A percentile compares a stretch with the other conserved stretches of the same genome.
Evolutionary conservation across 2,888 invertebrate species (phyloP).

Genomic region (Hermaeophaga mercurialis): DNA sequence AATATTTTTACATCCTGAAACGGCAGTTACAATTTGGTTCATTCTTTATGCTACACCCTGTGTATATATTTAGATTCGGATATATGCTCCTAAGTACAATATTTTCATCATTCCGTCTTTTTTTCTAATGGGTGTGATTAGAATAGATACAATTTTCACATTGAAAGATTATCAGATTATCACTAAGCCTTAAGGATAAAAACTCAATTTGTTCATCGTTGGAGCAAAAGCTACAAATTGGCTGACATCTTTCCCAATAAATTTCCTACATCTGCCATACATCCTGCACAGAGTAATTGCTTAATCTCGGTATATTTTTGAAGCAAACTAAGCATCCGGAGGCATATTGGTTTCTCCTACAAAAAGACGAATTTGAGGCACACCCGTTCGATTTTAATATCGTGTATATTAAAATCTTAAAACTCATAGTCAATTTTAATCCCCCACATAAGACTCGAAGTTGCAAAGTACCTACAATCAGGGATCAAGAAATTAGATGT

Average conservation of each 20-base stretch:
- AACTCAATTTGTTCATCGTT: constrained; percentile 17
- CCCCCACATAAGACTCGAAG: constrained; percentile 30
- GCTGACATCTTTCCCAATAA: constrained; percentile 21
- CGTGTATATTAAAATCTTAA: constrained; percentile 52
- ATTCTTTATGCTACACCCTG: too few species aligned
- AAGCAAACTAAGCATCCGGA: constrained; percentile 20
- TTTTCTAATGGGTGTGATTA: too few species aligned
- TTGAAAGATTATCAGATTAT: too few species aligned
- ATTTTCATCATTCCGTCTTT: too few species aligned
- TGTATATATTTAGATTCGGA: too few species aligned
- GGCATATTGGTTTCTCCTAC: constrained; percentile 35
- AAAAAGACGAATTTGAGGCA: constrained; percentile 21
- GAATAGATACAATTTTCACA: too few species aligned
- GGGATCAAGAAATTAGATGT: too few species aligned
- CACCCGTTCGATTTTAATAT: constrained; percentile 42
- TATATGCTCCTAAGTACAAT: too few species aligned
- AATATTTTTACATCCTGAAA: too few species aligned
- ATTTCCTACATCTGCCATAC: constrained; percentile 15
- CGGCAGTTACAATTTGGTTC: too few species aligned
- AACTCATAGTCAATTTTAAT: constrained; percentile 33
- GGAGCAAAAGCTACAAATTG: constrained; percentile 16
- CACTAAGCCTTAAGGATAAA: not conserved
- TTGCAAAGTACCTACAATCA: too few species aligned
- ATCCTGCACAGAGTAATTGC: constrained; percentile 27
- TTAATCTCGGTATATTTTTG: constrained; percentile 22